These are phyloP conservation scores for Halocaridina rubra DNA, from an alignment of 2,888 invertebrate species.

Conservation along the genomic window DNA sequence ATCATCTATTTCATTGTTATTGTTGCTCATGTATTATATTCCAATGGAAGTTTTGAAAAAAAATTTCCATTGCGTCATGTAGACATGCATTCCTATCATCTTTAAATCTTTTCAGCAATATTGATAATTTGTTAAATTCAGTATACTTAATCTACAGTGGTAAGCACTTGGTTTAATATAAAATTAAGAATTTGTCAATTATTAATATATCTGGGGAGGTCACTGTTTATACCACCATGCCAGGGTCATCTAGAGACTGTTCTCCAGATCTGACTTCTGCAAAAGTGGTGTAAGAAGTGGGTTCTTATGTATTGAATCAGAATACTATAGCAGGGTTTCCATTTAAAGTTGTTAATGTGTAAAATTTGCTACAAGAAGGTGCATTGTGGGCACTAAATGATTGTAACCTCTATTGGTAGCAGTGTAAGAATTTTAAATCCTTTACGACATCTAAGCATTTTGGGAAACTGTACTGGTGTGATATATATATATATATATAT, in stretches of 20 bases:
- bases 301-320: neutral
- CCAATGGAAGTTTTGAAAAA: neutral
- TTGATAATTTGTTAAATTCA: neutral
- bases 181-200: neutral
- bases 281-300: neutral
- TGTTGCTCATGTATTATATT: neutral
- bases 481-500: constrained; percentile 8
- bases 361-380: neutral
- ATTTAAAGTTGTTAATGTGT: too few relatives aligned
- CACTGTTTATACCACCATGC: neutral
- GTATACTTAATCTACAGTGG: neutral
- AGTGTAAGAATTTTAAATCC: neutral
- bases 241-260: constrained; percentile 48
- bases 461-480: too few relatives aligned
- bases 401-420: neutral
- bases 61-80: too few relatives aligned
- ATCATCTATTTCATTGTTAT: neutral
- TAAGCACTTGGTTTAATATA: neutral
- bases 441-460: too few relatives aligned
- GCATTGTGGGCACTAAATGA: too few relatives aligned
- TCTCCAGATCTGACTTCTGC: constrained; percentile 39
- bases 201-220: constrained; percentile 31
- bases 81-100: too few relatives aligned
- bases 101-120: too few relatives aligned
- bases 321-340: neutral